Conservation (phyloP, 2,797 vertebrate genomes). For the Gadopsis marmoratus region DNA sequence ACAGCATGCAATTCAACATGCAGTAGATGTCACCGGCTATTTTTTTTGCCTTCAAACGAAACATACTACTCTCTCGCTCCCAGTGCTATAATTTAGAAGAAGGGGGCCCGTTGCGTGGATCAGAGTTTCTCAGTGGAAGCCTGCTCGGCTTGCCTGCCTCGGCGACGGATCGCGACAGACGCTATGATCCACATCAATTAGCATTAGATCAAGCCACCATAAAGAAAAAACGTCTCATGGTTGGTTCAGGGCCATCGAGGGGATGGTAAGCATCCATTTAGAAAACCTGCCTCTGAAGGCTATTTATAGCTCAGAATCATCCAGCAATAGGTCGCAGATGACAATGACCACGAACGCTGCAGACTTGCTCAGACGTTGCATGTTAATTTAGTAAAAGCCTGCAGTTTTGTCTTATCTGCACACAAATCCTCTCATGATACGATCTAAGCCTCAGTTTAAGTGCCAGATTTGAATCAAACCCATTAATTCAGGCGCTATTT, state of each 20-base stretch:
- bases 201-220: slow-evolving; percentile 46
- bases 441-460: slow-evolving; percentile 33
- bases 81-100: slow-evolving; percentile 36
- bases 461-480: slow-evolving; percentile 36
- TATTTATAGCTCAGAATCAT: slow-evolving; percentile 45
- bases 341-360: slow-evolving; percentile 31
- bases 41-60: slow-evolving; percentile 69
- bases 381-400: slow-evolving; percentile 27
- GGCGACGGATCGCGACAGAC: slow-evolving; percentile 58
- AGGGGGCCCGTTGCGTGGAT: slow-evolving; percentile 23
- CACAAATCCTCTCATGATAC: slow-evolving; percentile 16
- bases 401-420: slow-evolving; percentile 22
- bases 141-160: slow-evolving; percentile 42
- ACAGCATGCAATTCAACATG: slow-evolving; percentile 42
- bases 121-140: slow-evolving; percentile 31
- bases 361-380: slow-evolving; percentile 10
- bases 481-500: slow-evolving; percentile 37
- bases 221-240: slow-evolving; percentile 40
- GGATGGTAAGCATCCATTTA: slow-evolving; percentile 60
- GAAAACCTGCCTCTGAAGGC: slow-evolving; percentile 28
- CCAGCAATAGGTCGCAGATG: slow-evolving; percentile 48
- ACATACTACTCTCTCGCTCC: slow-evolving; percentile 25
- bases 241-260: slow-evolving; percentile 48
- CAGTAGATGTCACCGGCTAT: slow-evolving; percentile 58
- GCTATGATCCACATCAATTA: slow-evolving; percentile 69